Base-by-base conservation (phyloP, 2,113 vertebrate species). In the Pyxicephalus adspersus region DNA sequence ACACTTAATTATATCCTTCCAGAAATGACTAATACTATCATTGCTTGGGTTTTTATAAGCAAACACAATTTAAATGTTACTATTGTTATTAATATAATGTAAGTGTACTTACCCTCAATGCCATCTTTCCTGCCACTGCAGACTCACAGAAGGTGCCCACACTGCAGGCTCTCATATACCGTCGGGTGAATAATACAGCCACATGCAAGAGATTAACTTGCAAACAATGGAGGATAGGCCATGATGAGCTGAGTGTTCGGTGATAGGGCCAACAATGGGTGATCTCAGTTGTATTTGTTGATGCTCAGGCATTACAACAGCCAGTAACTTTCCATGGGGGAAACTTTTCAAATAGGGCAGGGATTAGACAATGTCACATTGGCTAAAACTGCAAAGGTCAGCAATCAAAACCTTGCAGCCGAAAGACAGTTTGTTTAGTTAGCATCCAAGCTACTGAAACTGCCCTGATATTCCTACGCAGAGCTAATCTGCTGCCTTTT, bases 291-390 rank as follows among this genome's bases (percentile, higher is more conserved):
- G 34, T 17, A 9, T 26, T 34, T 45, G 29, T 63, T 23, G 34
- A 31, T 64, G 28, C 61, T 26, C 23, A 25, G 25, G 23, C 34
- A 25, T 18, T 70, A 58, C 26, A 4, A 23, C 57, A 54, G 66
- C 67, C 57, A n/a, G 66, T 28, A 64, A 72, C 22, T 64, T 64
- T 72, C 58, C 50, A 50, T 64, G 57, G 29, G 55, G 23, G 68
- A 61, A 51, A 73, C 50, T 55, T 81, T 73, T 58, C 67, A 19
- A 23, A 20, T 23, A 23, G 18, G 25, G 18, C 8, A 20, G 1
- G 66, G 78, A 81, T 81, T 81, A 81, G 15, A n/a, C 34, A n/a
- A 20, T 54, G 78, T 80, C 67, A 63, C 3, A 54, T 52, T 13
- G 34, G 23, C 0, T 19, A 7, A 64, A 81, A 34, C 19, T 73